These are phyloP conservation scores for Cataglyphis albicans DNA, from an alignment of 2,888 invertebrate genomes.

Conservation along the genomic window DNA sequence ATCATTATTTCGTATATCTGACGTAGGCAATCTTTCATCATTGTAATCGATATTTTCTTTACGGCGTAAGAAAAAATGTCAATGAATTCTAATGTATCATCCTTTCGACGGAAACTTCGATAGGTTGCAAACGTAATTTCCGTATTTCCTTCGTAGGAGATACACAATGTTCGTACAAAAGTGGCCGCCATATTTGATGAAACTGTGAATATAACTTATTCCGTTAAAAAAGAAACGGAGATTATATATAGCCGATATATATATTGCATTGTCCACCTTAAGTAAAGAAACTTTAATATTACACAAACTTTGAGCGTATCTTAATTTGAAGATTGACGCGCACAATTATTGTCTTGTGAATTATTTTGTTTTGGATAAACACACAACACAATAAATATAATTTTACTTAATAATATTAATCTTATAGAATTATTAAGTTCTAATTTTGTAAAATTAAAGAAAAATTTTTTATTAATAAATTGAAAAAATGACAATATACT, in stretches of 20 bases:
- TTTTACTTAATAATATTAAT: not conserved
- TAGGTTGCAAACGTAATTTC: conserved; percentile 38
- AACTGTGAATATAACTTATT: conserved; percentile 15
- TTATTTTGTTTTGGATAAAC: not conserved
- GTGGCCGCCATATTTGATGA: not conserved
- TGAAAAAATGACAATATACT: not conserved
- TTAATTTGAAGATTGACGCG: not conserved
- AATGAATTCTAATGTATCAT: conserved; percentile 56
- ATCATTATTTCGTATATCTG: conserved; percentile 63
- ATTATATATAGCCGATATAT: not conserved
- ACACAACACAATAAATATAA: not conserved
- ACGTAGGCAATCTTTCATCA: conserved; percentile 48
- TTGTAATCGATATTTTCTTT: conserved; percentile 46
- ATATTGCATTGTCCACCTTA: not conserved
- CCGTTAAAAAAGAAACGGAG: not conserved
- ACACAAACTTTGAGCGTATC: not conserved
- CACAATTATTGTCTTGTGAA: not conserved
- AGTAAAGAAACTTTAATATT: not conserved
- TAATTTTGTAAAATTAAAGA: not conserved
- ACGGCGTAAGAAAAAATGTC: conserved; percentile 42
- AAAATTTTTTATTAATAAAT: not conserved
- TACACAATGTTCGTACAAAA: conserved; percentile 26
- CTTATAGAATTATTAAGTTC: not conserved
- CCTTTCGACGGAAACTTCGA: conserved; percentile 10
- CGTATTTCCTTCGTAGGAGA: conserved; percentile 6